A percentile compares a stretch with the other conserved stretches of the same genome.
phyloP scores from a whole-genome alignment of 2,888 invertebrate genomes.

The Copidosoma aretas region DNA sequence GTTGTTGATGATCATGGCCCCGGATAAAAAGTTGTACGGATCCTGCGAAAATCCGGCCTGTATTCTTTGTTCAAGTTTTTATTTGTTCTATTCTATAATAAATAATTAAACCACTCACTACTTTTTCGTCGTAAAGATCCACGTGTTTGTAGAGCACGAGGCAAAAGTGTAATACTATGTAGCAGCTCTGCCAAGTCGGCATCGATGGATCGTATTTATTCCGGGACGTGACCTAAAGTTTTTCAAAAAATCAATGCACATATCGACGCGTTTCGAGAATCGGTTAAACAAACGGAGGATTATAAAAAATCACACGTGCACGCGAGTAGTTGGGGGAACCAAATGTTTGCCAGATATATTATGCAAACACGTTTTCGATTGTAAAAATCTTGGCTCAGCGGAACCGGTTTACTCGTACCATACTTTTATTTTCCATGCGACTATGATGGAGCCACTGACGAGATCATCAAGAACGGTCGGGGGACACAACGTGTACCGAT shows the following conservation, averaged over 20 bases:
- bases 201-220: constrained; percentile 74
- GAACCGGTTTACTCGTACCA: constrained; percentile 6
- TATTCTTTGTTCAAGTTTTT: too few species aligned
- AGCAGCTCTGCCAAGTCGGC: constrained; percentile 73
- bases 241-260: too few species aligned
- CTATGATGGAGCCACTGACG: not conserved
- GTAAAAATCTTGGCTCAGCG: not conserved
- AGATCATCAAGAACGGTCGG: constrained; percentile 12
- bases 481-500: constrained; percentile 2
- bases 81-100: too few species aligned
- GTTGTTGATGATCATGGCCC: constrained; percentile 70
- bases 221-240: constrained; percentile 68
- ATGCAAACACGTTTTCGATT: not conserved
- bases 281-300: too few species aligned
- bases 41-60: constrained; percentile 63
- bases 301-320: too few species aligned
- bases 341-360: too few species aligned
- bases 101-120: constrained; percentile 66
- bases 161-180: constrained; percentile 72
- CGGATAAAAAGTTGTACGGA: constrained; percentile 68
- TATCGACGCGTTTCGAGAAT: too few species aligned
- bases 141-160: constrained; percentile 73
- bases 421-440: not conserved
- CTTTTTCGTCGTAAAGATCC: constrained; percentile 68
- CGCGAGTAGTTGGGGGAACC: too few species aligned